Evolutionary conservation across 64 coral and sea anemone species (phyloP), one percentile per base, ranked within the genome.

Genomic region (Acropora tenuis): DNA sequence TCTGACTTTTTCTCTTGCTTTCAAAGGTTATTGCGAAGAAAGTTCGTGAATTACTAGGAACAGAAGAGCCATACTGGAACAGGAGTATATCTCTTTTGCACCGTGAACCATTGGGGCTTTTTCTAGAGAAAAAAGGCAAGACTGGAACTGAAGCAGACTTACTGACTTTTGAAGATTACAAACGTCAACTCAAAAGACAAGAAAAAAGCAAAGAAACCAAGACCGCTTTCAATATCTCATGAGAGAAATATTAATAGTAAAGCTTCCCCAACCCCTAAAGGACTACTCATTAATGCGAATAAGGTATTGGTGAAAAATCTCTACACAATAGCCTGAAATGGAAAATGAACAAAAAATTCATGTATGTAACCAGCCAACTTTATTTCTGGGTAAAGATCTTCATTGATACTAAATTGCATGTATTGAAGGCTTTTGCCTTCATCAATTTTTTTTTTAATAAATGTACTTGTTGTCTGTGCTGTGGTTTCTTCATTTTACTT

Each of bases 41-140:
- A 57, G 74, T 99, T 8, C 82, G 91, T 11, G 94, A 96, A 55
- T 84, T 89, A 10, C 60, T 95, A 53, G 97, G 94, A 4, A 84
- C 94, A 30, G 92, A 99, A 61, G 91, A 93, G 67, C 97, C 97
- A 8, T 85, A 77, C 19, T 99, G 97, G 97, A 88, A 95, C 58
- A 96, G 97, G 88, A 99, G 97, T 67, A 99, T 99, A 18, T 91
- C 92, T 8, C 66, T 99, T 43, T 78, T 83, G 47, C 94, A 99
- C 72, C 76, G 97, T 15, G 91, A 96, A 75, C 46, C 78, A 40
- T 77, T 96, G 0, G 97, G 94, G 5, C 87, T 99, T 43, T 99
- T 89, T 87, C 86, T 99, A 10, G 97, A 99, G 78, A 96, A 69
- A 69, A 93, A 93, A 73, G 89, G 94, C 44, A 95, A 96, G 59